These are phyloP conservation scores for Mechanitis mazaeus DNA, from an alignment of 2,888 invertebrate genomes.

Conservation along the genomic window DNA sequence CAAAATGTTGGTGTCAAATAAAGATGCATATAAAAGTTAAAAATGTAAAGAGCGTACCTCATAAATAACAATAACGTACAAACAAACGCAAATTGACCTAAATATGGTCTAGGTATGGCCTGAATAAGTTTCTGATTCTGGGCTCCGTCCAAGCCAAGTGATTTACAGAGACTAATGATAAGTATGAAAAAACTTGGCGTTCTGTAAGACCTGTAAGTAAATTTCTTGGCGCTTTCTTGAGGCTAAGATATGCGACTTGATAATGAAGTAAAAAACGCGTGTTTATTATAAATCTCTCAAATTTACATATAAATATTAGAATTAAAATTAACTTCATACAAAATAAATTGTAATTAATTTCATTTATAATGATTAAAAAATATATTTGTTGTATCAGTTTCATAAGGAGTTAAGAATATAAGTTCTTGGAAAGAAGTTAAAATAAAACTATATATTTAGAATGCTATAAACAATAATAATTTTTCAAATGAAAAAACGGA, in stretches of 20 bases:
- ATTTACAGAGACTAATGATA: slow-evolving; percentile 41
- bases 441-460: not conserved
- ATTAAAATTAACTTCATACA: too few relatives aligned
- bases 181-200: slow-evolving; percentile 25
- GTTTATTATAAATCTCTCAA: too few relatives aligned
- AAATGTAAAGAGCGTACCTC: slow-evolving; percentile 26
- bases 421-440: not conserved
- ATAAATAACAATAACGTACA: slow-evolving; percentile 40
- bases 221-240: slow-evolving; percentile 4
- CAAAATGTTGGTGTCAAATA: slow-evolving; percentile 1
- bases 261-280: not conserved
- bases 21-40: slow-evolving; percentile 11
- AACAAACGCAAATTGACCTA: slow-evolving; percentile 47
- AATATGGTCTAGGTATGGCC: slow-evolving; percentile 49
- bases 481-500: not conserved
- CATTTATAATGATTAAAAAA: too few relatives aligned
- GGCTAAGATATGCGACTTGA: not conserved
- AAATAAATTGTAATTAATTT: too few relatives aligned
- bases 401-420: too few relatives aligned
- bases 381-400: too few relatives aligned
- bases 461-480: not conserved
- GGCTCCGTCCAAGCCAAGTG: slow-evolving; percentile 48
- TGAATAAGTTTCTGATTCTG: slow-evolving; percentile 47
- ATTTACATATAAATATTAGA: too few relatives aligned
- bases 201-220: slow-evolving; percentile 11